Evolutionary conservation across 2,113 vertebrate species (phyloP).

Genomic region (Dipodomys merriami): DNA sequence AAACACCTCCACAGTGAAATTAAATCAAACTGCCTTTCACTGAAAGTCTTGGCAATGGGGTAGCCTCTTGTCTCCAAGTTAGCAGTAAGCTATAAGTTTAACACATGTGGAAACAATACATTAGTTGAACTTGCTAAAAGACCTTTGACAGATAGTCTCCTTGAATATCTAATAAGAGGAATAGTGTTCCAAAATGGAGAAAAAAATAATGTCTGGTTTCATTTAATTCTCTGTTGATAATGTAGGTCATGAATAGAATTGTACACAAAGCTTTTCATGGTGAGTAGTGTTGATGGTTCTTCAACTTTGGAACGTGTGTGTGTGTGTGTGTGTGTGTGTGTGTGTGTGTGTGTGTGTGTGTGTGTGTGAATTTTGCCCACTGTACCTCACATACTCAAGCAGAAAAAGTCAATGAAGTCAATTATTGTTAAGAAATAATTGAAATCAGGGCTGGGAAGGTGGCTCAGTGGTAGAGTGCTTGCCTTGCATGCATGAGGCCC

Average conservation of each 20-base stretch:
- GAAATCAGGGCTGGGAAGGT: neutral
- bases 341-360: neutral
- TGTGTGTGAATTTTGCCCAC: neutral
- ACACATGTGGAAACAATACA: constrained; percentile 75
- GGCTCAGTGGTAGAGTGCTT: no score
- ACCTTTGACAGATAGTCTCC: constrained; percentile 67
- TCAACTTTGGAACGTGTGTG: constrained; percentile 1
- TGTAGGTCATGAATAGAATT: constrained; percentile 45
- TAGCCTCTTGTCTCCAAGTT: constrained; percentile 47
- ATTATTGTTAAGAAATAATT: neutral
- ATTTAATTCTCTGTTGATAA: constrained; percentile 79
- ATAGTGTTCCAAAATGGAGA: constrained; percentile 45
- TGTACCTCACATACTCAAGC: neutral
- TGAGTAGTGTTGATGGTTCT: constrained; percentile 54
- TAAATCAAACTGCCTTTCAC: constrained; percentile 27
- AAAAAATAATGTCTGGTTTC: constrained; percentile 59
- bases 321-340: neutral
- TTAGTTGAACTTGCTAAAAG: constrained; percentile 68
- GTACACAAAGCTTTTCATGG: constrained; percentile 54
- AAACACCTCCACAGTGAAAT: constrained; percentile 27
- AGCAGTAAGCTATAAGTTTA: constrained; percentile 25
- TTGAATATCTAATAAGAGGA: constrained; percentile 62
- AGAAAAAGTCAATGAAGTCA: neutral
- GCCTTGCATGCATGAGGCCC: no score
- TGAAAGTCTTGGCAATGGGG: constrained; percentile 51